Evolutionary conservation across 2,888 invertebrate genomes (phyloP), one percentile per base, ranked within the genome.

Genomic region (Caenorhabditis angaria): DNA sequence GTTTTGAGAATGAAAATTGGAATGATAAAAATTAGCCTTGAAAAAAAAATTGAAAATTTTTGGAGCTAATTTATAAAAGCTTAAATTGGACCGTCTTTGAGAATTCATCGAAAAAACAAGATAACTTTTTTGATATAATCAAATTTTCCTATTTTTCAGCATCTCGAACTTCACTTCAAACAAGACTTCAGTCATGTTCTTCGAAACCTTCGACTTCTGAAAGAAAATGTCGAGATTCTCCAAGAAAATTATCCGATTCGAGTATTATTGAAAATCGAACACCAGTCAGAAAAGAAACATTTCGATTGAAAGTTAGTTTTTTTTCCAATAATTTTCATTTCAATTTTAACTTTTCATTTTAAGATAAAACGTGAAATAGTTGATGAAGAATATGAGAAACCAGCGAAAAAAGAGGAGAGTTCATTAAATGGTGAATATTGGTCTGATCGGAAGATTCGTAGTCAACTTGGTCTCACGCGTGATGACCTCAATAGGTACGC

Each of bases 401-500:
- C 51, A 22, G 10, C 51, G 25, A 51, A 6, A 51, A 51, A 51
- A 51, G 25, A 27, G 2, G 54, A n/a, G 27, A 54, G 27, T 27
- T 12, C 25, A 3, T 5, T 24, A 18, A 54, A 54, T 18, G 41
- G 41, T 18, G 41, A 41, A 29, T 59, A 70, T 59, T 70, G 70
- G 70, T 63, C 70, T 27, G 70, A 70, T 56, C 70, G 70, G 12
- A 51, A 63, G 29, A 48, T 70, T 25, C 62, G 59, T 55, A 48
- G 59, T 35, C 65, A 70, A 35, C 55, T 70, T 59, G 70, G 70
- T 56, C 60, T 70, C 32, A 70, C 70, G 70, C 70, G 70, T 63
- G 70, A 70, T 63, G 70, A 70, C 70, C 70, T 70, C 55, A 70
- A 70, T 70, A 65, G 70, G 70, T 70, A 70, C 65, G 70, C 70